These are phyloP conservation scores for Odontamblyopus lacepedii DNA, from an alignment of 2,797 vertebrate species.

Conservation along the genomic window DNA sequence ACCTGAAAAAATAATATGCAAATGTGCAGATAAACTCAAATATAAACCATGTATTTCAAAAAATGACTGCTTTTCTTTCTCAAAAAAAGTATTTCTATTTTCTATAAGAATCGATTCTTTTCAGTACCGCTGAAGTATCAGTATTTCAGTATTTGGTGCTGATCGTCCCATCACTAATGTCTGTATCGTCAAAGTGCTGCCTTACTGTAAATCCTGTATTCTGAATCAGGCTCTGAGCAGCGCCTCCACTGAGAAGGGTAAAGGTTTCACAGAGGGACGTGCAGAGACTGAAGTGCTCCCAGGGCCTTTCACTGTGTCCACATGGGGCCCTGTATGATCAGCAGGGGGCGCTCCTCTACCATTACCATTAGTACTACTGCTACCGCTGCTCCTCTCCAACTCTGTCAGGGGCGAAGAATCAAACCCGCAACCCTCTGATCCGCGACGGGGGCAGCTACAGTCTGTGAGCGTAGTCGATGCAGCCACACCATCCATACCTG, in stretches of 20 bases:
- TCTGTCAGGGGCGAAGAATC: no score
- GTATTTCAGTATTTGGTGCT: no score
- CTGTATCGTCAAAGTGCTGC: slow-evolving; percentile 43
- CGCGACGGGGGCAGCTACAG: slow-evolving; percentile 23
- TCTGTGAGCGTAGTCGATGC: slow-evolving; percentile 35
- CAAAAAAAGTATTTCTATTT: no score
- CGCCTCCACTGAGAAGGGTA: slow-evolving; percentile 78
- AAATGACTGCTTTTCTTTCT: no score
- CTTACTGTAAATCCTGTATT: neutral
- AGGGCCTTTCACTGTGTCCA: slow-evolving; percentile 57
- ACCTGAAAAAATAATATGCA: no score
- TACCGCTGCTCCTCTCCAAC: slow-evolving; percentile 35
- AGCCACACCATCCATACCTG: slow-evolving; percentile 25
- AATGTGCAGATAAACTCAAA: no score
- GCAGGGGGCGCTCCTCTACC: slow-evolving; percentile 23
- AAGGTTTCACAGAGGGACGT: slow-evolving; percentile 56
- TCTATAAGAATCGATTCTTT: no score
- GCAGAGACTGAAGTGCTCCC: slow-evolving; percentile 58
- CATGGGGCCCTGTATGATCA: slow-evolving; percentile 31
- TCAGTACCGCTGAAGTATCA: no score
- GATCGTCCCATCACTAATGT: neutral
- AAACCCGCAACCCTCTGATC: slow-evolving; percentile 30
- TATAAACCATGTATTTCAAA: no score
- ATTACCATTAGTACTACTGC: slow-evolving; percentile 1
- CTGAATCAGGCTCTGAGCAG: slow-evolving; percentile 74